Base-by-base conservation (phyloP, 2,113 vertebrate species). In the Melanotaenia duboulayi region DNA sequence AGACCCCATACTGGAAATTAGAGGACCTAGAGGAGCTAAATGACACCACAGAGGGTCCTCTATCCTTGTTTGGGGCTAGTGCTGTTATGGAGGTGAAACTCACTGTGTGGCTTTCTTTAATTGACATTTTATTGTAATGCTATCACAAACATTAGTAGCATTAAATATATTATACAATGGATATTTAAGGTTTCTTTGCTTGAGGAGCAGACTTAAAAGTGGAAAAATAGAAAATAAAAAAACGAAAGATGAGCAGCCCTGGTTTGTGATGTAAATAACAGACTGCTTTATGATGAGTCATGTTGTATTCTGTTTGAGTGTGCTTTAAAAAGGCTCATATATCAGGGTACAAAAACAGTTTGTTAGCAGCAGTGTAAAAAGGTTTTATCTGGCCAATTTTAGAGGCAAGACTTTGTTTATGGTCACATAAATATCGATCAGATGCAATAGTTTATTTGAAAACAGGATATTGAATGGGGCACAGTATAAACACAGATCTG, bases 341-440 rank as follows among this genome's bases (percentile, higher is more conserved):
- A 16, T 19, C 13, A 22, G 32, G 9, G 11, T 28, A 20, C 54
- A 65, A 39, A 35, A 19, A 59, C 6, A 61, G 22, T 74, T 73
- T 39, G 60, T 48, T 66, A 74, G 70, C 52, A 65, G 39, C 23
- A 16, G 49, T 40, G 28, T 55, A 28, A 58, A 64, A 13, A 35
- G 19, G 14, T 68, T 70, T 73, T 64, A 64, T 71, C 6, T 65
- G 28, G 7, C 32, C 19, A 28, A 55, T 40, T 37, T 55, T 20
- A 7, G 14, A 56, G 54, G 50, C 14, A 23, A 20, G 17, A 50
- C 55, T 71, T 67, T 61, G 46, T 78, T 76, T 73, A 57, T 48
- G 20, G 46, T 59, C 46, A 59, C 57, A 62, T 69, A 65, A 80
- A 77, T 24, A 86, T 62, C 3, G 42, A 71, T 67, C 14, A 32